phyloP scores from a whole-genome alignment of 2,888 invertebrate genomes.

The Tryphoninae sp. region DNA sequence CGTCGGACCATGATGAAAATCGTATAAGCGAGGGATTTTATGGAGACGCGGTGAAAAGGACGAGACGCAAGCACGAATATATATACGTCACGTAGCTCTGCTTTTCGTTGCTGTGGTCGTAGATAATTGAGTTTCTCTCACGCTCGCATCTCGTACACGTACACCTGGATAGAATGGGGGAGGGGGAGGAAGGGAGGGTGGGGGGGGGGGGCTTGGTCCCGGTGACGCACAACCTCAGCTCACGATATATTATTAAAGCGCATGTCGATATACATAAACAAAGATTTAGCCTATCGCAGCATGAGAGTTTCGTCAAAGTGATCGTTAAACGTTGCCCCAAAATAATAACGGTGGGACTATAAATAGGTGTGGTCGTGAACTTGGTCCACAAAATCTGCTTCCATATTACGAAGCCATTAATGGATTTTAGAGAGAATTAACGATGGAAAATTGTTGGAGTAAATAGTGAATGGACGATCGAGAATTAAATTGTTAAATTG shows the following conservation, averaged over 20 bases:
- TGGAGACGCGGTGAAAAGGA: conserved; percentile 12
- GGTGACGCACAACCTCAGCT: conserved; percentile 24
- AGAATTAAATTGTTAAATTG: neutral
- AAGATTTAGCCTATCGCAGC: conserved; percentile 43
- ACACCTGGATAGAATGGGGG: neutral
- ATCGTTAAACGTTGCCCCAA: conserved; percentile 21
- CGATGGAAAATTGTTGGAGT: no score
- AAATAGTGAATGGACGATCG: neutral
- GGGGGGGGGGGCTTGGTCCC: neutral
- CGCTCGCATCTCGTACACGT: neutral
- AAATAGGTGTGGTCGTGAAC: neutral
- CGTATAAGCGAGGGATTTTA: conserved; percentile 37
- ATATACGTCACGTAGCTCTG: neutral
- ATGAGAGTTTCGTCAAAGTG: conserved; percentile 38
- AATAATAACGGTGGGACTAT: neutral
- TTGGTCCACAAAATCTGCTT: neutral
- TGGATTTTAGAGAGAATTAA: no score
- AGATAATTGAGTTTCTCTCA: conserved; percentile 54
- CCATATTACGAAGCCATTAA: no score
- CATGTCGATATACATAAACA: conserved; percentile 55
- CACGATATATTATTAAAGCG: conserved; percentile 46
- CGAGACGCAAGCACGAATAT: conserved; percentile 1
- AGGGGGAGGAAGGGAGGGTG: neutral
- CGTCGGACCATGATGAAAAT: conserved; percentile 33
- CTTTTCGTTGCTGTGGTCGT: conserved; percentile 19